Evolutionary conservation across 2,888 invertebrate genomes (phyloP).

Genomic region (Dryocosmus kuriphilus): DNA sequence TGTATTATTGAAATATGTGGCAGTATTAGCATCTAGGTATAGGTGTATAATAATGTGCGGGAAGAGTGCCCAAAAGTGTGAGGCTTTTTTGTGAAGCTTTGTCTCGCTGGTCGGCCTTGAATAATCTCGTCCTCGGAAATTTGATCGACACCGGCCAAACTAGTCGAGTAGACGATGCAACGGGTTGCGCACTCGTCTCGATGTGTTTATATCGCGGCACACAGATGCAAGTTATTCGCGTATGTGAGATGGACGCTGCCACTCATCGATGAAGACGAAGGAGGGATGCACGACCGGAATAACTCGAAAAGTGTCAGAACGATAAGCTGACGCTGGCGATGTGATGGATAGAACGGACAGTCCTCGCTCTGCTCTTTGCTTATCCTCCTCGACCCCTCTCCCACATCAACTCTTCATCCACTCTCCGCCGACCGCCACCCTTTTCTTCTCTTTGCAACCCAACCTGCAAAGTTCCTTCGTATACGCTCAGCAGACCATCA

Average conservation of each 20-base stretch:
- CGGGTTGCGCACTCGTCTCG: slow-evolving; percentile 28
- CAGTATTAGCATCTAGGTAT: background rate
- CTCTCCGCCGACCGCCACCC: slow-evolving; percentile 55
- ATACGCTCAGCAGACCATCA: slow-evolving; percentile 24
- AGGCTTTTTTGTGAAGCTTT: slow-evolving; percentile 62
- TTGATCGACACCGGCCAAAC: slow-evolving; percentile 76
- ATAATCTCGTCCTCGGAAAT: slow-evolving; percentile 73
- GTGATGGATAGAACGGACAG: slow-evolving; percentile 71
- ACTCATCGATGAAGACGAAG: slow-evolving; percentile 51
- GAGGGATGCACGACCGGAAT: slow-evolving; percentile 72
- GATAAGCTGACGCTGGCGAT: slow-evolving; percentile 77
- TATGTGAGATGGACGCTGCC: slow-evolving; percentile 46
- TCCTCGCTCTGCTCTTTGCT: slow-evolving; percentile 60
- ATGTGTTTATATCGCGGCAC: slow-evolving; percentile 42
- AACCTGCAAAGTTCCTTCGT: slow-evolving; percentile 8
- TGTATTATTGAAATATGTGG: background rate
- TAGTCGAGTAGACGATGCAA: slow-evolving; percentile 67
- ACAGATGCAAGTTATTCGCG: slow-evolving; percentile 45
- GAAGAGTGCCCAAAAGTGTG: background rate
- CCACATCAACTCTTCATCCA: slow-evolving; percentile 42
- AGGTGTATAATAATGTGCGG: too few species aligned
- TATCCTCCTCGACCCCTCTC: slow-evolving; percentile 53
- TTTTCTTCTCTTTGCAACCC: slow-evolving; percentile 44
- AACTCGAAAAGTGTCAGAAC: slow-evolving; percentile 78
- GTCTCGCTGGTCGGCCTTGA: slow-evolving; percentile 71